Percentiles rank a stretch among this genome's conserved stretches.
Evolutionary conservation across 2,113 vertebrate genomes (phyloP).

Genomic region (Forbesichthys papilliferus): DNA sequence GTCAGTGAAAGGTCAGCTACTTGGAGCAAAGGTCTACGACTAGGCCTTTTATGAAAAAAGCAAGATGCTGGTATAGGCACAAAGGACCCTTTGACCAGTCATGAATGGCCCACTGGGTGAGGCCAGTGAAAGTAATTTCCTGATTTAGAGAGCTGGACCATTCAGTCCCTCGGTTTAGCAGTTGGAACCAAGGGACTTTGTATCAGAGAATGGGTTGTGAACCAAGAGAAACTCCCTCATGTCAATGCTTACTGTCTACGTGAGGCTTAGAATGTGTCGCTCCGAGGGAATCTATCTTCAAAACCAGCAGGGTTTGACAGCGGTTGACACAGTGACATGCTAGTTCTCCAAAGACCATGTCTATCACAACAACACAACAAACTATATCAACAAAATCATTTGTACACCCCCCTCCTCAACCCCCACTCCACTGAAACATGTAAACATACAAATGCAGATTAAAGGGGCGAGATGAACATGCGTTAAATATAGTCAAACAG

Average conservation of each 20-base stretch:
- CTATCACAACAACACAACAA: conserved; percentile 42
- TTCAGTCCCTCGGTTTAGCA: conserved; percentile 3
- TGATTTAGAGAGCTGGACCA: conserved; percentile 13
- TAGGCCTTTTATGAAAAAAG: conserved; percentile 11
- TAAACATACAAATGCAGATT: conserved; percentile 9
- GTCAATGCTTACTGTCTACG: conserved; percentile 16
- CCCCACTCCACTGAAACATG: conserved; percentile 33
- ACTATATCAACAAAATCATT: conserved; percentile 39
- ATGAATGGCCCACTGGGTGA: conserved; percentile 47
- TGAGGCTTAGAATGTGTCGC: conserved; percentile 31
- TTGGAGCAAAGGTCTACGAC: not conserved
- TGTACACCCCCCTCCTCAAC: conserved; percentile 14
- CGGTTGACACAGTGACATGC: conserved; percentile 28
- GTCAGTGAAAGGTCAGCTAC: conserved; percentile 17
- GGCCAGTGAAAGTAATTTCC: conserved; percentile 34
- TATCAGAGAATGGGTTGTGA: conserved; percentile 7
- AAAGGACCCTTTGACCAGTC: conserved; percentile 64
- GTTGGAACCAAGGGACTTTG: conserved; percentile 13
- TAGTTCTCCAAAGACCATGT: conserved; percentile 39
- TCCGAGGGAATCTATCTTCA: conserved; percentile 15
- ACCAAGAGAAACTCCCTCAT: conserved; percentile 4
- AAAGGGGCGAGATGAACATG: conserved; percentile 16
- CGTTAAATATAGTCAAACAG: conserved; percentile 62
- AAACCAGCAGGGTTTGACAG: conserved; percentile 18
- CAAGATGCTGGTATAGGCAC: conserved; percentile 30